Percentiles rank a stretch among this genome's conserved stretches.
Evolutionary conservation across 2,113 vertebrate species (phyloP).

Genomic region (Pygoscelis adeliae): DNA sequence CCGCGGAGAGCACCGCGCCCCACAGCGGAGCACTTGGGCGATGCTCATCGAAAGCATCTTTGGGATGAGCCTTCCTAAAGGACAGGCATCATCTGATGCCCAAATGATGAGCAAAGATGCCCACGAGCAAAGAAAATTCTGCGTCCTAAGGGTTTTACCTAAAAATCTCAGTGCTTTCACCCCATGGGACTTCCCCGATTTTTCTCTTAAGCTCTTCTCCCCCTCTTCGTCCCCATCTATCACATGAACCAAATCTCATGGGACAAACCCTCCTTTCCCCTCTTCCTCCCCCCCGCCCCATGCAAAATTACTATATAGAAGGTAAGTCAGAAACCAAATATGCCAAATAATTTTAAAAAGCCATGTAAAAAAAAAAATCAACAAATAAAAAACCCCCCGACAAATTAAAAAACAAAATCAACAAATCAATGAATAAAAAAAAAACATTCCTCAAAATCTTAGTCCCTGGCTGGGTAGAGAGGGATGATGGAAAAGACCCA

Average conservation of each 20-base stretch:
- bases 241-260: neutral
- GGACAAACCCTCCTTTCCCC: neutral
- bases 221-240: neutral
- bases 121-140: neutral
- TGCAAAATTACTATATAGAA: neutral
- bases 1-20: neutral
- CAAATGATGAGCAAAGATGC: no score
- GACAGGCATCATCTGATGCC: neutral
- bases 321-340: neutral
- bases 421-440: neutral
- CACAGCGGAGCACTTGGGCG: neutral
- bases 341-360: neutral
- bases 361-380: neutral
- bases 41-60: neutral
- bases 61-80: neutral
- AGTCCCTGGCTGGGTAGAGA: neutral
- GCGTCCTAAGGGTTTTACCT: neutral
- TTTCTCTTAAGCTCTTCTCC: neutral
- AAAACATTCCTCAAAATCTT: neutral
- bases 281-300: no score
- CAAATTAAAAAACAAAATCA: neutral
- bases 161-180: neutral
- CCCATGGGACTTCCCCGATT: neutral
- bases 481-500: neutral
- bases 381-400: neutral